A percentile compares a stretch with the other conserved stretches of the same genome.
These are phyloP conservation scores for Platichthys stellatus DNA, from an alignment of 2,113 vertebrate species.

Conservation along the genomic window DNA sequence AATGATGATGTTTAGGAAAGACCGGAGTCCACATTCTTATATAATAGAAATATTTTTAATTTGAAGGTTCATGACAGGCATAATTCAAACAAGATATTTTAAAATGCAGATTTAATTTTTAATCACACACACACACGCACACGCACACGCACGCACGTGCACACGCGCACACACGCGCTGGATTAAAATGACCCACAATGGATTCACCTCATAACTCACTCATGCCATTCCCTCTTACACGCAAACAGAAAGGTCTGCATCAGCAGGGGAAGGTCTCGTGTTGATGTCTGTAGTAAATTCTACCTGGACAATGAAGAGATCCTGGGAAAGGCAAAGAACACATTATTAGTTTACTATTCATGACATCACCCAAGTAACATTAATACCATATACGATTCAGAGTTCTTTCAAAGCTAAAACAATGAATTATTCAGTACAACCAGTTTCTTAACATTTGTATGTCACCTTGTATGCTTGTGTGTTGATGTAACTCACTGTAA, in stretches of 20 bases:
- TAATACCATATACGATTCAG: background rate
- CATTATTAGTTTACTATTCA: background rate
- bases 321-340: slow-evolving; percentile 58
- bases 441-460: background rate
- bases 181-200: slow-evolving; percentile 74
- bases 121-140: slow-evolving; percentile 16
- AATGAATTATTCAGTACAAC: background rate
- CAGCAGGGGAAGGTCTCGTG: slow-evolving; percentile 1
- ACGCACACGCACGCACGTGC: slow-evolving; percentile 2
- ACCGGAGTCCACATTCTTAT: slow-evolving; percentile 40
- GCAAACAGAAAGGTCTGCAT: slow-evolving; percentile 46
- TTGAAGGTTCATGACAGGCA: slow-evolving; percentile 80
- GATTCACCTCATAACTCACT: slow-evolving; percentile 26
- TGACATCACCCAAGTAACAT: background rate
- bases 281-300: slow-evolving; percentile 71
- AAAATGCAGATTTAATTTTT: slow-evolving; percentile 78
- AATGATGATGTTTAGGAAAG: background rate
- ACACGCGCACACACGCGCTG: slow-evolving; percentile 23
- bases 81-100: slow-evolving; percentile 81
- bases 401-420: background rate
- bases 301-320: slow-evolving; percentile 83
- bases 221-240: slow-evolving; percentile 8
- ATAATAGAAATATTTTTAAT: slow-evolving; percentile 87
- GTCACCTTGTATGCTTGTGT: background rate
- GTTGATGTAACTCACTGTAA: slow-evolving; percentile 87